A percentile compares a stretch with the other conserved stretches of the same genome.
Conservation (phyloP, 2,797 vertebrate genomes). For the Aulostomus chinensis region DNA sequence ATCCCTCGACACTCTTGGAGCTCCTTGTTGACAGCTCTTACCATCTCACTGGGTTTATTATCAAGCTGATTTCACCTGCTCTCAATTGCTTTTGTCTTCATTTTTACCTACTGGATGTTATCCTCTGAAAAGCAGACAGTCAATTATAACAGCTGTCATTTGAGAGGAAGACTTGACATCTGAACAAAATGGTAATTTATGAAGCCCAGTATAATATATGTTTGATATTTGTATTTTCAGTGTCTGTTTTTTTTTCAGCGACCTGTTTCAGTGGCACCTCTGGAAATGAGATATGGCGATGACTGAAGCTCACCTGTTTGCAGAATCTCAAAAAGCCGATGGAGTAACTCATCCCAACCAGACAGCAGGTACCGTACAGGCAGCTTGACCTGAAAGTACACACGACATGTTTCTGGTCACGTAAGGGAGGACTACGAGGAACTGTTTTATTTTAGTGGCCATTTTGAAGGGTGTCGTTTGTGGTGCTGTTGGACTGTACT, state of each 20-base stretch:
- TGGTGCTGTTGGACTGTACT: too few species aligned
- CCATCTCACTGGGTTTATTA: slow-evolving; percentile 69
- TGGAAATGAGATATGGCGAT: slow-evolving; percentile 12
- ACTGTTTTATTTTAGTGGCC: too few species aligned
- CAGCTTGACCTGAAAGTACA: slow-evolving; percentile 87
- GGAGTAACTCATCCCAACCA: slow-evolving; percentile 90
- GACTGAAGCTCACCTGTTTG: slow-evolving; percentile 88
- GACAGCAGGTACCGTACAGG: slow-evolving; percentile 92
- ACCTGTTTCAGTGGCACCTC: slow-evolving; percentile 1
- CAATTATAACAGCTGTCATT: slow-evolving; percentile 64
- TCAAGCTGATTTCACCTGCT: slow-evolving; percentile 63
- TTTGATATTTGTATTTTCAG: slow-evolving; percentile 19
- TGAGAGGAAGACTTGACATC: slow-evolving; percentile 31
- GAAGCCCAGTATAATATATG: background rate
- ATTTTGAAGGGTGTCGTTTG: too few species aligned
- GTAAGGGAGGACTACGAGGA: too few species aligned
- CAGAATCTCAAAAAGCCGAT: slow-evolving; percentile 97
- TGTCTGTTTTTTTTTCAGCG: slow-evolving; percentile 12
- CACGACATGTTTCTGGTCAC: too few species aligned
- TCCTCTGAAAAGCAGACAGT: slow-evolving; percentile 47
- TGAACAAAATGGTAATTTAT: slow-evolving; percentile 41
- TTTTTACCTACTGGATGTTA: slow-evolving; percentile 44
- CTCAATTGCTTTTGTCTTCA: slow-evolving; percentile 59
- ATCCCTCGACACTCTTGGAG: slow-evolving; percentile 52
- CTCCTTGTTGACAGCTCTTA: slow-evolving; percentile 63